Evolutionary conservation across 2,113 vertebrate species (phyloP), one percentile per base, ranked within the genome.

Genomic region (Amphilophus citrinellus): DNA sequence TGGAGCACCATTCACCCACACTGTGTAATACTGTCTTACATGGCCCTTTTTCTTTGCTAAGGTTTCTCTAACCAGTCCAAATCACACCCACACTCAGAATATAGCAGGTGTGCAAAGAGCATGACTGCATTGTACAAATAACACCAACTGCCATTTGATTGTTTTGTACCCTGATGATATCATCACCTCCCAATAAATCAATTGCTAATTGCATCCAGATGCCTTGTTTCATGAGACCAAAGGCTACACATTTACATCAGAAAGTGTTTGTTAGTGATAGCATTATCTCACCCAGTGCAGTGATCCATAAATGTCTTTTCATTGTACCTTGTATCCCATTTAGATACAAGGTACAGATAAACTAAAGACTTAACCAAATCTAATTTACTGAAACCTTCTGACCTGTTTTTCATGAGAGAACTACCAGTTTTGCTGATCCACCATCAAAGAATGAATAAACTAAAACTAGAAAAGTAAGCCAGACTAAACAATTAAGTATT

Each of bases 1-100:
- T 30, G 50, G 1, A 71, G 15, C 15, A 2, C 24, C 44, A 32
- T 18, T 0, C 44, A 73, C 6, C 44, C 2, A 30, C 9, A 0
- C 7, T 59, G 3, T 18, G 10, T 24, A 5, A 9, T 5, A 5
- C 57, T 30, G 2, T 13, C 50, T 30, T 53, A 3, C 0, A 10
- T 71, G 15, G 4, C 6, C 24, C 9, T 47, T 50, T 0, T 14
- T 2, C 37, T 27, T 14, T 7, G 3, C 37, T 47, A 47, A 47
- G 13, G 5, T 47, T 42, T 47, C 44, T 20, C 24, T 32, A 73
- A 32, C 44, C 20, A 53, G 66, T 27, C 42, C 24, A 30, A 50
- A 30, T 30, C 50, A 22, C 20, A 10, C 8, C 13, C 75, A 56
- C 24, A 0, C 10, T 4, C 14, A 20, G 20, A 57, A 50, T 18